phyloP scores from a whole-genome alignment of 2,797 vertebrate genomes.

The Kryptopterus vitreolus region DNA sequence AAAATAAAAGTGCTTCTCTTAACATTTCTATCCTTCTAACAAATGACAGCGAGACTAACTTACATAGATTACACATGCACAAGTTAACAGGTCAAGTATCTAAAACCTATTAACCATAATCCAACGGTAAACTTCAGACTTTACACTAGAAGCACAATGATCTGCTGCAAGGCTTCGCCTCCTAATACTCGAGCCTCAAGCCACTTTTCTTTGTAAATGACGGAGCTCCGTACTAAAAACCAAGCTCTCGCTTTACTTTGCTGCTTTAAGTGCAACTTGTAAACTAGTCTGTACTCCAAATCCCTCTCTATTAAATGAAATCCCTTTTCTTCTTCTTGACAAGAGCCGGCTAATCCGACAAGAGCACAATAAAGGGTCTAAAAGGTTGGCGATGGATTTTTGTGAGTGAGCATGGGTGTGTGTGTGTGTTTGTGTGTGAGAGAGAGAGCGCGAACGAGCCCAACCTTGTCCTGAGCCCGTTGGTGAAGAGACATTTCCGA shows the following conservation, averaged over 20 bases:
- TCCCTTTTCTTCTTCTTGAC: conserved; percentile 61
- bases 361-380: conserved; percentile 57
- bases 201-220: conserved; percentile 44
- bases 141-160: conserved; percentile 30
- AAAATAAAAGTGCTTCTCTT: not conserved
- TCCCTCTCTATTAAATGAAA: conserved; percentile 60
- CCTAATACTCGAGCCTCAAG: conserved; percentile 58
- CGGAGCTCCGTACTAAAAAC: conserved; percentile 38
- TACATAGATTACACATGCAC: conserved; percentile 20
- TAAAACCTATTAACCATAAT: conserved; percentile 33
- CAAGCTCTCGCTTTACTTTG: conserved; percentile 43
- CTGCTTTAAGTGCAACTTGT: conserved; percentile 73
- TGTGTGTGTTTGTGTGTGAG: not conserved
- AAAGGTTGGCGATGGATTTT: conserved; percentile 44
- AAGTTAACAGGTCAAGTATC: conserved; percentile 62
- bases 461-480: conserved; percentile 33
- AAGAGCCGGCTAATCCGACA: conserved; percentile 66
- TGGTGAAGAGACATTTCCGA: conserved; percentile 43
- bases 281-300: conserved; percentile 69
- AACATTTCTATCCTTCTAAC: not conserved
- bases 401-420: conserved; percentile 30
- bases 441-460: not conserved
- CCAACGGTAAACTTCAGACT: conserved; percentile 37
- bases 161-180: conserved; percentile 60
- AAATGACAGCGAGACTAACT: not conserved